These are phyloP conservation scores for Pelosia muscerda DNA, from an alignment of 2,888 invertebrate species.

Conservation along the genomic window DNA sequence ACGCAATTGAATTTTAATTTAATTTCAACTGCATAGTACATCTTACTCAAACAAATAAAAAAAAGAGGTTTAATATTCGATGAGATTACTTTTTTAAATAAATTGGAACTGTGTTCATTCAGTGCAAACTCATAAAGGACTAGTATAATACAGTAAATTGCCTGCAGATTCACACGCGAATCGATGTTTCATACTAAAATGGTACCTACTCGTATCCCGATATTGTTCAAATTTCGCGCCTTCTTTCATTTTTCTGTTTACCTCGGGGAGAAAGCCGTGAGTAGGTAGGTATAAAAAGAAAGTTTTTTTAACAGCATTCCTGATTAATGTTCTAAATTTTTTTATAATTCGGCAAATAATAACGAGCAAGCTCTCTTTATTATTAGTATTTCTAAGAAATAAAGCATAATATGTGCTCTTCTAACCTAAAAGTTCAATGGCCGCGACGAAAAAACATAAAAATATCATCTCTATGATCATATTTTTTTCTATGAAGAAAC, in stretches of 20 bases:
- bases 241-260: background rate
- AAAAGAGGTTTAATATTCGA: too few relatives aligned
- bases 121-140: too few relatives aligned
- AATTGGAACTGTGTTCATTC: too few relatives aligned
- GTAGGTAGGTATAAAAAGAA: background rate
- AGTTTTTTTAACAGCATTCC: background rate
- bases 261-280: background rate
- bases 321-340: background rate
- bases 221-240: too few relatives aligned
- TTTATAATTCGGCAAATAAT: background rate
- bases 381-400: background rate
- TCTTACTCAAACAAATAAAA: background rate
- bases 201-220: too few relatives aligned
- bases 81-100: too few relatives aligned
- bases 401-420: background rate
- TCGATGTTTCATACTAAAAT: too few relatives aligned
- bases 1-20: background rate
- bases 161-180: too few relatives aligned
- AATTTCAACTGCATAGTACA: background rate
- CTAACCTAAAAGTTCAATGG: slow-evolving; percentile 8
- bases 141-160: too few relatives aligned
- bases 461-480: background rate
- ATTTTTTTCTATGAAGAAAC: background rate
- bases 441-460: slow-evolving; percentile 8
- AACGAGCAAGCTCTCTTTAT: background rate